These are phyloP conservation scores for Pandion haliaetus DNA, from an alignment of 2,113 vertebrate genomes.

Conservation along the genomic window DNA sequence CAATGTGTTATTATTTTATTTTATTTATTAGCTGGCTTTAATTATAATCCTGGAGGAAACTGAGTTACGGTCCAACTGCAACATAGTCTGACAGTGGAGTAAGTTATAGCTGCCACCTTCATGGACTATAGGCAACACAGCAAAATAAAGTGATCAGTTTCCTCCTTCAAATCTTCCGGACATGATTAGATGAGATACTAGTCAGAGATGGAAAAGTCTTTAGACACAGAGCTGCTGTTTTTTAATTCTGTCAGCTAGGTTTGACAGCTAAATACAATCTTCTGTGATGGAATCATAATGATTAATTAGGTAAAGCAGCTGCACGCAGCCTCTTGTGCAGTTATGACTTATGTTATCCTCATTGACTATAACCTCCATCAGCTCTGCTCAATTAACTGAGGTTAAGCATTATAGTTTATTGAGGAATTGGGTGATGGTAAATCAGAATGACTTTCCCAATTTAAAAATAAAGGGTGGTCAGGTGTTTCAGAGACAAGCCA, in stretches of 20 bases:
- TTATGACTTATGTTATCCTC: background rate
- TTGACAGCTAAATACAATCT: background rate
- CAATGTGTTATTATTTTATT: slow-evolving; percentile 36
- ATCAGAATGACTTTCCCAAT: background rate
- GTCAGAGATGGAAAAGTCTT: background rate
- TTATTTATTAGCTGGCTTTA: slow-evolving; percentile 54
- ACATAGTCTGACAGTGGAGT: background rate
- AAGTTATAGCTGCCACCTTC: slow-evolving; percentile 29
- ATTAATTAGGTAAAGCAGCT: background rate
- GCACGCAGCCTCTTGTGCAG: background rate
- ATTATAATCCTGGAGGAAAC: slow-evolving; percentile 39
- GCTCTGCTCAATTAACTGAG: slow-evolving; percentile 23
- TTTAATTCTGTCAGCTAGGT: background rate
- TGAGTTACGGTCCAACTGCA: background rate
- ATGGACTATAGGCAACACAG: background rate
- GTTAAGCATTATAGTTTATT: slow-evolving; percentile 32
- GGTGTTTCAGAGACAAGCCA: background rate
- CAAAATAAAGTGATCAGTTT: background rate
- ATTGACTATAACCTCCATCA: background rate
- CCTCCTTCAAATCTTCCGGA: background rate
- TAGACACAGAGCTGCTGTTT: background rate
- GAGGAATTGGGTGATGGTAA: background rate
- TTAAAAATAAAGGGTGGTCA: background rate
- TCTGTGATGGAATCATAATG: background rate
- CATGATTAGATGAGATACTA: background rate